These are phyloP conservation scores for Neoaliturus tenellus DNA, from an alignment of 2,888 invertebrate species.

Conservation along the genomic window DNA sequence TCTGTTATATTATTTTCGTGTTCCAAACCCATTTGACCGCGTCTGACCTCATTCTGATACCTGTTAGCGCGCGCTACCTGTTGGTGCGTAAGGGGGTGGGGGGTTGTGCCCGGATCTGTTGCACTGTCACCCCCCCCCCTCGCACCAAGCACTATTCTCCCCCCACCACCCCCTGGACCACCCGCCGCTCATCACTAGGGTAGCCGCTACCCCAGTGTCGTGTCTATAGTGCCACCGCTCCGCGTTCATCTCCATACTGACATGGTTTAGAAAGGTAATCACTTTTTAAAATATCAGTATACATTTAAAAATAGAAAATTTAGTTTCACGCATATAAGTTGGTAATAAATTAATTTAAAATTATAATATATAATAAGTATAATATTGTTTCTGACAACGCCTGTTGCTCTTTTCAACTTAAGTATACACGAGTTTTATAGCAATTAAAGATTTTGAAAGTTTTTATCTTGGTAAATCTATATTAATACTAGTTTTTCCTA, in stretches of 20 bases:
- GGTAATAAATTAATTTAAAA: no score
- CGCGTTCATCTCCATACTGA: not conserved
- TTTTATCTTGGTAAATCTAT: no score
- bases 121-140: constrained; percentile 23
- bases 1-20: no score
- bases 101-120: constrained; percentile 32
- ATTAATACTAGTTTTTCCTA: no score
- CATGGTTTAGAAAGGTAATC: constrained; percentile 1
- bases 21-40: not conserved
- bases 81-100: constrained; percentile 1
- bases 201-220: constrained; percentile 46
- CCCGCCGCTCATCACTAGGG: constrained; percentile 40
- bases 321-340: no score
- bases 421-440: no score
- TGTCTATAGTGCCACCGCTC: not conserved
- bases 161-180: constrained; percentile 11
- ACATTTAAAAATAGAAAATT: no score
- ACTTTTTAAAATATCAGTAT: no score
- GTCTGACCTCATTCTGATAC: constrained; percentile 11
- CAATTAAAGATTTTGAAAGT: no score
- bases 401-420: no score
- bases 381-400: no score
- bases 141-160: not conserved
- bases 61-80: constrained; percentile 34
- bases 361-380: no score